Conservation (phyloP, 2,888 invertebrate genomes). For the Papilio gigon region DNA sequence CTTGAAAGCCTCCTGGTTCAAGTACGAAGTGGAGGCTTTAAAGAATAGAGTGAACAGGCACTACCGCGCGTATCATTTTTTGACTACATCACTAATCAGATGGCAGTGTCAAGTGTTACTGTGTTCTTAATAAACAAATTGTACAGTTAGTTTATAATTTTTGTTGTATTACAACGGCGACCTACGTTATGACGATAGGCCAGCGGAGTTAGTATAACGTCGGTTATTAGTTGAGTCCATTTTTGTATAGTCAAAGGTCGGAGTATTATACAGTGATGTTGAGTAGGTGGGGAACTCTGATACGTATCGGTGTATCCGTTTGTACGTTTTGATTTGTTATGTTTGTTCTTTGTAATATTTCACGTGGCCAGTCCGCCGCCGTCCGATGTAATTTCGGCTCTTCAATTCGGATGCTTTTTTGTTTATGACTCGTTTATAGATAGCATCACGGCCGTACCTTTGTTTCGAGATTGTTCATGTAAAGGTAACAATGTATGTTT, state of each 20-base stretch:
- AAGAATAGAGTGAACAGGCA: too few relatives aligned
- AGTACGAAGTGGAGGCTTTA: too few relatives aligned
- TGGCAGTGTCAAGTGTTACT: too few relatives aligned
- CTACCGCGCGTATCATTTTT: too few relatives aligned
- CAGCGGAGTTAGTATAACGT: too few relatives aligned
- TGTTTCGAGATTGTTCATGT: not conserved
- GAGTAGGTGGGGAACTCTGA: conserved; percentile 37
- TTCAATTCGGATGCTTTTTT: conserved; percentile 31
- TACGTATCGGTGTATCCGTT: conserved; percentile 38
- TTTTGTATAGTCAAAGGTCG: not conserved
- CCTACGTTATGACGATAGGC: too few relatives aligned
- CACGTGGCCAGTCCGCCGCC: conserved; percentile 25
- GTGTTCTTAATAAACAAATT: too few relatives aligned
- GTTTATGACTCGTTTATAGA: conserved; percentile 28
- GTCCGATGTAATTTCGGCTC: conserved; percentile 34
- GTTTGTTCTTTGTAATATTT: conserved; percentile 40
- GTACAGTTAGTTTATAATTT: too few relatives aligned
- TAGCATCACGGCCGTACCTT: conserved; percentile 25
- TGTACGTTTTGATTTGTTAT: conserved; percentile 42
- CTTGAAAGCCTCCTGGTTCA: too few relatives aligned
- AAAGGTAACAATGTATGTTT: not conserved
- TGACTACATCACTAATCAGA: too few relatives aligned
- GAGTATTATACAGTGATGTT: conserved; percentile 33
- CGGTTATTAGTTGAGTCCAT: not conserved
- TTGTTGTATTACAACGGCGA: too few relatives aligned